Conservation (phyloP, 1,140 invertebrate species). For the Zaprionus inermis region DNA sequence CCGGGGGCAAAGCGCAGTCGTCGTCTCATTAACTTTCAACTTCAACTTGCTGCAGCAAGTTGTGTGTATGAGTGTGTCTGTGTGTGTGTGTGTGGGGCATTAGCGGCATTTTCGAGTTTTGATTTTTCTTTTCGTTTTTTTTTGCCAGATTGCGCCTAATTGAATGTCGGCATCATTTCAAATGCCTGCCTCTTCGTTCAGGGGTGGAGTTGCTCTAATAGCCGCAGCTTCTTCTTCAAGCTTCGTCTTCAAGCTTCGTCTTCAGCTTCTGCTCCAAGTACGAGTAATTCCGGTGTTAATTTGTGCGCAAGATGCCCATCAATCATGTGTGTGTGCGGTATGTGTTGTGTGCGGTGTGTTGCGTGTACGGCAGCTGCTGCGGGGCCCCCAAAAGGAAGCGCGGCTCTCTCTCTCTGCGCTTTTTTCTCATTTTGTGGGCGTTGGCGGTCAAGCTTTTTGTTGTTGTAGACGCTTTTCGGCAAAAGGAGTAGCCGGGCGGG, state of each 20-base stretch:
- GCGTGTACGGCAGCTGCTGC: constrained; percentile 22
- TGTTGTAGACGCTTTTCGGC: constrained; percentile 32
- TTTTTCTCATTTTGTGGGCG: constrained; percentile 54
- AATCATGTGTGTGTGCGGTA: constrained; percentile 54
- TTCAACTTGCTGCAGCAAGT: constrained; percentile 19
- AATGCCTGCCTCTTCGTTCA: constrained; percentile 64
- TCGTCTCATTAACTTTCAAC: constrained; percentile 74
- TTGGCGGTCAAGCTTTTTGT: constrained; percentile 69
- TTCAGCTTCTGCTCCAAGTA: constrained; percentile 30
- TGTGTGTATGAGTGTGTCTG: neutral
- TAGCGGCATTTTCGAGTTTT: constrained; percentile 54
- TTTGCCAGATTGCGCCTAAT: constrained; percentile 60
- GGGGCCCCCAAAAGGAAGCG: constrained; percentile 38
- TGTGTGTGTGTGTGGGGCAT: constrained; percentile 11
- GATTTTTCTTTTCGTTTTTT: constrained; percentile 19
- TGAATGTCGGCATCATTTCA: constrained; percentile 78
- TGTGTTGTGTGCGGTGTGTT: constrained; percentile 3
- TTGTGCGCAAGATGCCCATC: constrained; percentile 75
- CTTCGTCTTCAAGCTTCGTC: neutral
- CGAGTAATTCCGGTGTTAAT: constrained; percentile 81
- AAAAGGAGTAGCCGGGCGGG: constrained; percentile 54
- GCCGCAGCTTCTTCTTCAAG: constrained; percentile 20
- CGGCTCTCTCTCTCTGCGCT: constrained; percentile 9
- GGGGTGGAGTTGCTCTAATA: constrained; percentile 61
- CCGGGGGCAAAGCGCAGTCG: constrained; percentile 52